Evolutionary conservation across 1,140 invertebrate genomes (phyloP).

Genomic region (Drosophila persimilis): DNA sequence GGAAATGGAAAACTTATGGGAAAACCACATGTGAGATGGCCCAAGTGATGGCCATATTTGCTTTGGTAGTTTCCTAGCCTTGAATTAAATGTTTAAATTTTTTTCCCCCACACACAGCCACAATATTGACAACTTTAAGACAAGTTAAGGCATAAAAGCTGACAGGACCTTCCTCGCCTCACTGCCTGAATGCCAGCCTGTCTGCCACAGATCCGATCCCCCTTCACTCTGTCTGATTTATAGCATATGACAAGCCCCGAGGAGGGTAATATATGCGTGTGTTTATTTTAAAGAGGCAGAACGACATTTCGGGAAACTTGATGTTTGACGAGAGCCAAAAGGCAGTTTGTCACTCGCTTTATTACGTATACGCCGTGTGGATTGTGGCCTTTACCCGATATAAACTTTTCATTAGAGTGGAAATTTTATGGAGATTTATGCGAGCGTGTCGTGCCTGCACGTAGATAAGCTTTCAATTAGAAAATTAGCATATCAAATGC

Average conservation of each 20-base stretch:
- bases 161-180: constrained; percentile 15
- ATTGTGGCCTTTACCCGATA: not conserved
- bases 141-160: constrained; percentile 16
- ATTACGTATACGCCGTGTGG: constrained; percentile 67
- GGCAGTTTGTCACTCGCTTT: constrained; percentile 57
- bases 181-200: not conserved
- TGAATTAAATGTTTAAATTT: constrained; percentile 38
- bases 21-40: constrained; percentile 2
- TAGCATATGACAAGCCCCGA: constrained; percentile 48
- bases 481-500: constrained; percentile 71
- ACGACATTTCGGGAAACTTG: constrained; percentile 30
- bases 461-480: constrained; percentile 43
- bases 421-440: constrained; percentile 60
- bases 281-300: constrained; percentile 27
- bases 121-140: constrained; percentile 58
- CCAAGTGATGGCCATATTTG: not conserved
- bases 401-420: constrained; percentile 24
- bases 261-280: constrained; percentile 31
- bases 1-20: constrained; percentile 13
- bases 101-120: constrained; percentile 5
- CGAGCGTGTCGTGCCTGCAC: constrained; percentile 15
- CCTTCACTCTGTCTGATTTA: constrained; percentile 50
- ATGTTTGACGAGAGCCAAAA: constrained; percentile 31
- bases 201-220: not conserved
- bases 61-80: not conserved